Conservation (phyloP, 1,140 invertebrate species). For the Gonatopus flavifemur region DNA sequence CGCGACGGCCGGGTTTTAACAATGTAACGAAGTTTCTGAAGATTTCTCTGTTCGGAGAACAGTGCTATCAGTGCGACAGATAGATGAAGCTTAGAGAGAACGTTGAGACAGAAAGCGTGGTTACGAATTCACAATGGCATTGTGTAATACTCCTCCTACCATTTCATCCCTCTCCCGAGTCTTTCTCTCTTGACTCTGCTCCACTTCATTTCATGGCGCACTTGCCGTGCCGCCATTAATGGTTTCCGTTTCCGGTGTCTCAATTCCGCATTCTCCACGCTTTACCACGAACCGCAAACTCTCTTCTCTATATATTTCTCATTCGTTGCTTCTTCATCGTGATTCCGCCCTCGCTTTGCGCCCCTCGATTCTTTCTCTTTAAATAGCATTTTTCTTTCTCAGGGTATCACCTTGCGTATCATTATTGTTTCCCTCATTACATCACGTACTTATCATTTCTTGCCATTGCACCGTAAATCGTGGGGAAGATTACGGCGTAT, state of each 20-base stretch:
- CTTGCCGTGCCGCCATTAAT: slow-evolving; percentile 27
- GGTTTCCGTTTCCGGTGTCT: slow-evolving; percentile 34
- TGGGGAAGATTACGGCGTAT: not conserved
- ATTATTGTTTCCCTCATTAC: too few species aligned
- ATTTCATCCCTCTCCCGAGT: slow-evolving; percentile 3
- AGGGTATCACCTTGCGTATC: too few species aligned
- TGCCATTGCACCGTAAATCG: too few species aligned
- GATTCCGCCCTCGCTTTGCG: not conserved
- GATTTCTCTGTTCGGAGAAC: too few species aligned
- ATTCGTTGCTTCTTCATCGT: not conserved
- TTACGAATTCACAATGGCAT: slow-evolving; percentile 41
- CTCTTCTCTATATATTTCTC: not conserved
- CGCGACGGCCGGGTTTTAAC: too few species aligned
- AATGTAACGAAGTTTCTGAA: too few species aligned
- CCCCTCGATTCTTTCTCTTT: not conserved
- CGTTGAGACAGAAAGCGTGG: slow-evolving; percentile 20
- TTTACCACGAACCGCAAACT: slow-evolving; percentile 7
- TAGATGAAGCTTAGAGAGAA: too few species aligned
- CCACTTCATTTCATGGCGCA: not conserved
- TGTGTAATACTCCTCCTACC: slow-evolving; percentile 29
- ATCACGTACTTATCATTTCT: too few species aligned
- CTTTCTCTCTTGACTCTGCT: not conserved
- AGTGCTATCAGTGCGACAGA: too few species aligned
- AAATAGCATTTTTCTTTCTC: too few species aligned
- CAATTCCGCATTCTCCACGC: slow-evolving; percentile 31